A percentile compares a stretch with the other conserved stretches of the same genome.
Evolutionary conservation across 2,888 invertebrate genomes (phyloP).

Genomic region (Oxyscelio sp.): DNA sequence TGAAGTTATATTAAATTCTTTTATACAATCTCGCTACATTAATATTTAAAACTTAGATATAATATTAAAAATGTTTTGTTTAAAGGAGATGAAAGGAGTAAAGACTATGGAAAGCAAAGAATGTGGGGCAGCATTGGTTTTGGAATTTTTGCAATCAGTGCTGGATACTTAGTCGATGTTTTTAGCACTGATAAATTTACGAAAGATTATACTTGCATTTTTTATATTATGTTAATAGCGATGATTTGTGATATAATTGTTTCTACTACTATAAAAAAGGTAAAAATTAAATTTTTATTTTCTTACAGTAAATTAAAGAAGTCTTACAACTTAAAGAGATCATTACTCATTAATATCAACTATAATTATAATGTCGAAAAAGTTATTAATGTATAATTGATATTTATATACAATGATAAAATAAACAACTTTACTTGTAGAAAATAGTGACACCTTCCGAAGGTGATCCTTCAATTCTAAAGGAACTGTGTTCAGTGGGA

Average conservation of each 20-base stretch:
- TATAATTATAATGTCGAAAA: too few relatives aligned
- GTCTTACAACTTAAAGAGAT: too few relatives aligned
- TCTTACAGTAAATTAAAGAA: too few relatives aligned
- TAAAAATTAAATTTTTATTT: too few relatives aligned
- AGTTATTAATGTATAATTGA: too few relatives aligned
- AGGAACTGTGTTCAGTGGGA: slow-evolving; percentile 82
- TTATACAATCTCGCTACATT: too few relatives aligned
- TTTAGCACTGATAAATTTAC: slow-evolving; percentile 91
- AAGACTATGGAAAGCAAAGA: slow-evolving; percentile 95
- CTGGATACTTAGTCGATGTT: slow-evolving; percentile 94
- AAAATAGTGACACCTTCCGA: slow-evolving; percentile 77
- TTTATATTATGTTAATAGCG: slow-evolving; percentile 92
- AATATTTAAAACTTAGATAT: neutral
- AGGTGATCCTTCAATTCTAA: slow-evolving; percentile 83
- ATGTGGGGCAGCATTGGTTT: slow-evolving; percentile 97
- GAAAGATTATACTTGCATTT: slow-evolving; percentile 94
- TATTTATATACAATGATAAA: too few relatives aligned
- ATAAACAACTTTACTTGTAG: too few relatives aligned
- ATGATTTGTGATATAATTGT: slow-evolving; percentile 92
- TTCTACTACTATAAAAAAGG: slow-evolving; percentile 90
- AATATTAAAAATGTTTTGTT: slow-evolving; percentile 19
- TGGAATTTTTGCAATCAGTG: slow-evolving; percentile 93
- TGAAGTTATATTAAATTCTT: too few relatives aligned
- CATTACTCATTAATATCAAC: too few relatives aligned
- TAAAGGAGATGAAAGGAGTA: slow-evolving; percentile 91